Evolutionary conservation across 2,113 vertebrate genomes (phyloP).

Genomic region (Pholis gunnellus): DNA sequence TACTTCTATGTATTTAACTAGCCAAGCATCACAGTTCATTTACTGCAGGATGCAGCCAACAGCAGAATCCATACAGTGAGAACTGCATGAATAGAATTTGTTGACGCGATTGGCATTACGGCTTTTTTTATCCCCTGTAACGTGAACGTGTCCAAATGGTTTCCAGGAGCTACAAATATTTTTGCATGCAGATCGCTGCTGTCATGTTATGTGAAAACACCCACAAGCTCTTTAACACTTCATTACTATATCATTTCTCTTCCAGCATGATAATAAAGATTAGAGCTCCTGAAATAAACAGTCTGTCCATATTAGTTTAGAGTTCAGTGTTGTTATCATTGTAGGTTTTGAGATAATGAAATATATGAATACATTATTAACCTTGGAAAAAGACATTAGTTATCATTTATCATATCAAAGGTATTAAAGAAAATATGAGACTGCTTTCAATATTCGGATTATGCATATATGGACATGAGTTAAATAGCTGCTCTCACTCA

Average conservation of each 20-base stretch:
- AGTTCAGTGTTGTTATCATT: conserved; percentile 30
- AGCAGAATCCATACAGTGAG: conserved; percentile 29
- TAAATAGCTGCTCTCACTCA: conserved; percentile 29
- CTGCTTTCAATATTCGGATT: conserved; percentile 16
- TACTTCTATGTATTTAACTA: conserved; percentile 49
- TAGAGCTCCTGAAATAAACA: conserved; percentile 15
- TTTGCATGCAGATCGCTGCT: conserved; percentile 12
- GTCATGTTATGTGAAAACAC: conserved; percentile 25
- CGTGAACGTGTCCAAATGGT: conserved; percentile 12
- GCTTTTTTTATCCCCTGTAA: conserved; percentile 4
- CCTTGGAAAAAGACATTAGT: conserved; percentile 39
- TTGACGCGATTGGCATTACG: background rate
- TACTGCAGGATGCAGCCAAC: conserved; percentile 23
- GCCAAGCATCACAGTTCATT: conserved; percentile 34
- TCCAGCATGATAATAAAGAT: conserved; percentile 18
- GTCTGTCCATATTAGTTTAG: background rate
- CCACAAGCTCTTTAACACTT: conserved; percentile 16
- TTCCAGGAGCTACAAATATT: conserved; percentile 7
- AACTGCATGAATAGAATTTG: conserved; percentile 26
- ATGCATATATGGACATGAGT: conserved; percentile 26
- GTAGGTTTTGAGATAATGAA: conserved; percentile 40
- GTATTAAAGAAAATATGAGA: conserved; percentile 12
- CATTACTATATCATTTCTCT: conserved; percentile 9
- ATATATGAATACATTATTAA: conserved; percentile 52
- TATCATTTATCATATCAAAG: conserved; percentile 19